These are phyloP conservation scores for Nesoenas mayeri DNA, from an alignment of 2,113 vertebrate genomes.

Conservation along the genomic window DNA sequence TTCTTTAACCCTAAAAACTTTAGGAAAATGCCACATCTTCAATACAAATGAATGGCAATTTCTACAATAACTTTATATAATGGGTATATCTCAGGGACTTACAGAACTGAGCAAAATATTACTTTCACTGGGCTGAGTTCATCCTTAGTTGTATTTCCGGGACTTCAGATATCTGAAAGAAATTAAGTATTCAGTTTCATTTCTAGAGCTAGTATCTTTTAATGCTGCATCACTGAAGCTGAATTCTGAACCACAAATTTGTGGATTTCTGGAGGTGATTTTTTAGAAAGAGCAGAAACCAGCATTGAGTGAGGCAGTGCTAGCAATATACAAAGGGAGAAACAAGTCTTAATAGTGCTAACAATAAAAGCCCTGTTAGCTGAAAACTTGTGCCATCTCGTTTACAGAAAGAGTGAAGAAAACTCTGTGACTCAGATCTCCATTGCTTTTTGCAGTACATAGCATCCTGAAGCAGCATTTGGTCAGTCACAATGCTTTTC, in stretches of 20 bases:
- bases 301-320: neutral
- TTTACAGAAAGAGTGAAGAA: neutral
- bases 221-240: neutral
- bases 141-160: neutral
- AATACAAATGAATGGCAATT: neutral
- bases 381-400: neutral
- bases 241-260: neutral
- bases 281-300: neutral
- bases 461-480: neutral
- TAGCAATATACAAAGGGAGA: neutral
- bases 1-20: neutral
- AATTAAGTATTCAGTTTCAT: neutral
- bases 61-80: neutral
- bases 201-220: neutral
- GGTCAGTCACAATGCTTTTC: neutral
- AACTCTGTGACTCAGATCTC: neutral
- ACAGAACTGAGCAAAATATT: neutral
- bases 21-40: neutral
- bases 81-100: neutral
- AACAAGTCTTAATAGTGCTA: neutral
- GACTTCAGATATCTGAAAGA: neutral
- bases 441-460: neutral
- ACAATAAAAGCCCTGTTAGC: neutral
- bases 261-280: neutral
- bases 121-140: neutral